Evolutionary conservation across 2,888 invertebrate genomes (phyloP).

Genomic region (Microdon myrmicae): DNA sequence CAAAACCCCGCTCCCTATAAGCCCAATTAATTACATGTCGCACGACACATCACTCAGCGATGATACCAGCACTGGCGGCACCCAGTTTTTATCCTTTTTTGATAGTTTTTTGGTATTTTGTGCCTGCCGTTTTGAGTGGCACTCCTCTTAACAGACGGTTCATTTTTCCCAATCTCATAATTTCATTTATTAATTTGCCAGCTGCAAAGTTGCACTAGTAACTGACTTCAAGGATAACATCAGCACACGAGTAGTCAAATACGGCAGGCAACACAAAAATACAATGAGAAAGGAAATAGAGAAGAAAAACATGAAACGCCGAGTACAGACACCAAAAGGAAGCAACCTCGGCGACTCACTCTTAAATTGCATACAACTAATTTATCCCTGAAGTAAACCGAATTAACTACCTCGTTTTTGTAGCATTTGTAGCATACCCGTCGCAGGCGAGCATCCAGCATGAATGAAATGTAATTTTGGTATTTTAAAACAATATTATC

Average conservation of each 20-base stretch:
- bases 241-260: constrained; percentile 7
- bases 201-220: constrained; percentile 12
- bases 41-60: constrained; percentile 9
- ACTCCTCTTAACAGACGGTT: neutral
- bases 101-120: no score
- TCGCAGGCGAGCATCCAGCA: constrained; percentile 7
- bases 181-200: constrained; percentile 26
- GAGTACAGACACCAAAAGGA: neutral
- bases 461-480: constrained; percentile 33
- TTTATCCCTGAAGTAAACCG: constrained; percentile 35
- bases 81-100: neutral
- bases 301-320: neutral
- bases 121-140: no score
- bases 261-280: no score
- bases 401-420: constrained; percentile 32
- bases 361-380: constrained; percentile 35
- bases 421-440: constrained; percentile 10
- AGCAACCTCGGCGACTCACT: constrained; percentile 6
- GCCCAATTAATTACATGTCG: constrained; percentile 11
- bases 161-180: constrained; percentile 15
- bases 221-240: constrained; percentile 17
- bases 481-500: constrained; percentile 43
- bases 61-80: neutral
- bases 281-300: constrained; percentile 11
- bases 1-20: constrained; percentile 1